Base-by-base conservation (phyloP, 2,888 invertebrate species). In the Drosophila nr. perissopoda region DNA sequence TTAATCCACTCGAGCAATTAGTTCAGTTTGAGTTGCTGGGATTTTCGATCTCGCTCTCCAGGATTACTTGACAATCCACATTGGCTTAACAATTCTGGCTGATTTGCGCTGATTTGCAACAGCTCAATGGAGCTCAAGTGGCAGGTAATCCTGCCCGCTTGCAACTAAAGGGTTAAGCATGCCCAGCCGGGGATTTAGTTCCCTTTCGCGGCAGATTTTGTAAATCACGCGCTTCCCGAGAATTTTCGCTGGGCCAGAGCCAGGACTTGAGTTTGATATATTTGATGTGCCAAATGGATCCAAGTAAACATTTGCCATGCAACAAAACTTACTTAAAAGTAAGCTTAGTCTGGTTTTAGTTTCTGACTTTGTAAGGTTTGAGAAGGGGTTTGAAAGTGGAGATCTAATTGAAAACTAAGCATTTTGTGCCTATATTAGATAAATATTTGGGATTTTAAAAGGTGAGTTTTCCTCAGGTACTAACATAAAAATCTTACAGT, bases 81-180 rank as follows among this genome's bases (percentile, higher is more conserved):
- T 62, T 73, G 76, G 80, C 73, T 80, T 80, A 80, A 62, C 49
- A 69, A 57, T 57, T 58, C 56, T 62, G 42, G 36, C 64, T 62
- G 73, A 82, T 82, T 78, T 52, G 68, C 76, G 81, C 70, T 74
- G 87, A 82, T 84, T 82, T 84, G 73, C 84, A 62, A 80, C 85
- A 85, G 80, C 83, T 87, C 80, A 87, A 85, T 85, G 85, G 85
- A 77, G 85, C 85, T 87, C 78, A 85, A 82, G 67, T 72, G 64
- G 68, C 85, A 85, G 85, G 85, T 87, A 87, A 85, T 85, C 87
- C 71, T 21, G 42, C 57, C 57, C 21, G 57, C 21, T 21, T 40
- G 34, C 54, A 65, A 69, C 42, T n/a, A 82, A 87, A 87, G 85
- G 85, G 85, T 85, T 87, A 85, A 87, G 74, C 78, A 72, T 60